Conservation (phyloP, 2,888 invertebrate genomes). For the Linyphia triangularis region DNA sequence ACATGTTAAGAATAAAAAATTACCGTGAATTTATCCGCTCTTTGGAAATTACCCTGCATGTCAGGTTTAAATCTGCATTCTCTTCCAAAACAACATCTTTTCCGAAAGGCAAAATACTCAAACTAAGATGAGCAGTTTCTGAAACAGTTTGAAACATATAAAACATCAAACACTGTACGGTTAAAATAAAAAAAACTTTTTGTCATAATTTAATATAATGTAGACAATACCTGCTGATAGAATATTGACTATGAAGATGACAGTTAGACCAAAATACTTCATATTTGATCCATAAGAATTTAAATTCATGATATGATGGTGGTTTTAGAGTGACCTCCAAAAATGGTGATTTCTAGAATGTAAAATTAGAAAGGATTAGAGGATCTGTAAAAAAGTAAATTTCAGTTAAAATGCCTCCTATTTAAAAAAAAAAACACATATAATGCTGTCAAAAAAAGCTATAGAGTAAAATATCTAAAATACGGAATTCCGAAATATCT, state of each 20-base stretch:
- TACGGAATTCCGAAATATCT: too few species aligned
- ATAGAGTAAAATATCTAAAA: too few species aligned
- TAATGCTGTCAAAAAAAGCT: too few species aligned
- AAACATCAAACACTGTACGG: neutral
- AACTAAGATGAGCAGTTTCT: slow-evolving; percentile 31
- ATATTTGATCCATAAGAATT: neutral
- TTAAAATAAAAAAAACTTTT: neutral
- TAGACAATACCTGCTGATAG: neutral
- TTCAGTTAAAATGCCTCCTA: too few species aligned
- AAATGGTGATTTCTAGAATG: neutral
- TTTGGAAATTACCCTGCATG: slow-evolving; percentile 49
- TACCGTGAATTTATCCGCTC: slow-evolving; percentile 31
- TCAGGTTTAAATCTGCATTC: slow-evolving; percentile 61
- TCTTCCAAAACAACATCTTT: slow-evolving; percentile 62
- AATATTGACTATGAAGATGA: neutral
- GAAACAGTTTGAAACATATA: neutral
- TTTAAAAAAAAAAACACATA: too few species aligned
- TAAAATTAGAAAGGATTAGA: too few species aligned
- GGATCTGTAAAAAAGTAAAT: too few species aligned
- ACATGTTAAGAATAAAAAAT: neutral
- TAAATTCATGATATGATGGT: neutral
- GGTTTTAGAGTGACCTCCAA: neutral
- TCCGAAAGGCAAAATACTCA: slow-evolving; percentile 54
- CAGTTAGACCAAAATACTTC: neutral
- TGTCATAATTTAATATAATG: neutral